Percentiles rank a stretch among this genome's conserved stretches.
Evolutionary conservation across 2,113 vertebrate genomes (phyloP).

Genomic region (Puntigrus tetrazona): DNA sequence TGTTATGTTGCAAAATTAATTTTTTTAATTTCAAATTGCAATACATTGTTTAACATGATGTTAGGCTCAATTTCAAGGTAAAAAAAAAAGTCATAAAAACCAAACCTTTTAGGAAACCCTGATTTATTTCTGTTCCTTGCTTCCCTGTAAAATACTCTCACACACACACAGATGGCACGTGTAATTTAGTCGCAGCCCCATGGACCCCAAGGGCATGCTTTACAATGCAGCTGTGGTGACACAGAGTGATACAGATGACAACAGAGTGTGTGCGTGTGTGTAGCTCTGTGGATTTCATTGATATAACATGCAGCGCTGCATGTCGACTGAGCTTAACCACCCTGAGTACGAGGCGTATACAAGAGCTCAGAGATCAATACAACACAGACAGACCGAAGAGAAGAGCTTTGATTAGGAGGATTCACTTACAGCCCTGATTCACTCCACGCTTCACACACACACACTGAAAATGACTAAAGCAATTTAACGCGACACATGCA

Average conservation of each 20-base stretch:
- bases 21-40: neutral
- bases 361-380: conserved; percentile 53
- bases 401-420: conserved; percentile 54
- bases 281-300: conserved; percentile 33
- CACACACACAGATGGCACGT: neutral
- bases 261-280: conserved; percentile 14
- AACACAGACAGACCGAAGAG: conserved; percentile 47
- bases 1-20: neutral
- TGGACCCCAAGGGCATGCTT: conserved; percentile 33
- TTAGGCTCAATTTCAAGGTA: neutral
- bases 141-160: neutral
- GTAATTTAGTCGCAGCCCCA: neutral
- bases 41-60: neutral
- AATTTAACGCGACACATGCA: conserved; percentile 38
- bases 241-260: conserved; percentile 27
- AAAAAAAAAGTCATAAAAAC: neutral
- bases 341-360: conserved; percentile 34
- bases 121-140: neutral
- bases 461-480: conserved; percentile 21
- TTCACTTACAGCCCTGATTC: conserved; percentile 54
- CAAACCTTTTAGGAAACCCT: neutral
- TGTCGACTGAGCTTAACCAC: conserved; percentile 41
- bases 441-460: conserved; percentile 26
- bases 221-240: conserved; percentile 36
- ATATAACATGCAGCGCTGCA: conserved; percentile 36